Evolutionary conservation across 2,113 vertebrate genomes (phyloP).

Genomic region (Siphamia tubifer): DNA sequence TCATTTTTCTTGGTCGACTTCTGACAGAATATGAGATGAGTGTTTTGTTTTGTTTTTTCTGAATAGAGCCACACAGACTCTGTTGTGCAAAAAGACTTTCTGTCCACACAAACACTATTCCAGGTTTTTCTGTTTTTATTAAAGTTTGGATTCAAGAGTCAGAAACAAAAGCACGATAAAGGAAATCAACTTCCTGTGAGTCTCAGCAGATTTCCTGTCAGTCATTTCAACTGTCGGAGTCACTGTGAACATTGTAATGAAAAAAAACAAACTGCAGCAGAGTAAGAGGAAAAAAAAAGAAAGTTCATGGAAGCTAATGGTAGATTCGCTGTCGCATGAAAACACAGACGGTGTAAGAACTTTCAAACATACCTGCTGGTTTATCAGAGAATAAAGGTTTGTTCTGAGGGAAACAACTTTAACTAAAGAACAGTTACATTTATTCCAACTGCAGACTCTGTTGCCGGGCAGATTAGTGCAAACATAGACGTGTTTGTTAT

Average conservation of each 20-base stretch:
- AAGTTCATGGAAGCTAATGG: too few relatives aligned
- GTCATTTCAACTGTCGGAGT: background rate
- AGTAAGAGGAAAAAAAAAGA: too few relatives aligned
- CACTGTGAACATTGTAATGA: background rate
- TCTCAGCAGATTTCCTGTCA: background rate
- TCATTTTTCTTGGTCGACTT: background rate
- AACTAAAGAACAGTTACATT: too few relatives aligned
- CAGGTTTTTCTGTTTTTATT: background rate
- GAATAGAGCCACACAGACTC: background rate
- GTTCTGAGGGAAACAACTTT: too few relatives aligned
- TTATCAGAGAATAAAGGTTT: too few relatives aligned
- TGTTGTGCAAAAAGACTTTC: background rate
- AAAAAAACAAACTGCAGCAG: background rate
- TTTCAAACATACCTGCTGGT: too few relatives aligned
- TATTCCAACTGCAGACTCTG: too few relatives aligned
- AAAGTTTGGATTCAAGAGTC: background rate
- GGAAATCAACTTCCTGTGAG: background rate
- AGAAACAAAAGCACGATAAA: background rate
- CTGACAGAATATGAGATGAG: constrained; percentile 25
- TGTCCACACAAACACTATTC: background rate
- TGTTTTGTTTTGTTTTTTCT: too few relatives aligned
- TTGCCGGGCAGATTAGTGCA: too few relatives aligned
- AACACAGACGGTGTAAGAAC: too few relatives aligned
- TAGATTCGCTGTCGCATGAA: too few relatives aligned
- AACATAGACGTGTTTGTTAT: too few relatives aligned